Conservation (phyloP, 2,888 invertebrate species). For the Scaptomyza tumidula region DNA sequence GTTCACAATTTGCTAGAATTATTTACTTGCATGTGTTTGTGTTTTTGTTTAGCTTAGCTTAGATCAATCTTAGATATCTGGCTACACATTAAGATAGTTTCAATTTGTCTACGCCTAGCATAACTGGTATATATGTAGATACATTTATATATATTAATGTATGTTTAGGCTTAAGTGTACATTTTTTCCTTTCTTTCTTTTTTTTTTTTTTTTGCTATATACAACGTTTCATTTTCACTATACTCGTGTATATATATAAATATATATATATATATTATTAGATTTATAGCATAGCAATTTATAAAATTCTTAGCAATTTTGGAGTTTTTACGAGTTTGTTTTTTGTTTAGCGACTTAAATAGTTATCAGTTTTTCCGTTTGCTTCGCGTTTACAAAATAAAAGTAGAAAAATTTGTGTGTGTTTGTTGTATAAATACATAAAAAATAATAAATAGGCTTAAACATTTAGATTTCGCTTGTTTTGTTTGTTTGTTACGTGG, state of each 20-base stretch:
- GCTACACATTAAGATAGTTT: constrained; percentile 64
- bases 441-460: constrained; percentile 79
- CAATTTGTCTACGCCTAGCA: constrained; percentile 77
- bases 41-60: constrained; percentile 23
- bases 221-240: constrained; percentile 62
- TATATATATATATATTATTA: constrained; percentile 17
- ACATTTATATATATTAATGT: constrained; percentile 39
- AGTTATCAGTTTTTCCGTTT: constrained; percentile 58
- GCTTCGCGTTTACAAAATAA: constrained; percentile 56
- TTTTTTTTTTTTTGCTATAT: constrained; percentile 44
- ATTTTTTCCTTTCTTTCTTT: constrained; percentile 1
- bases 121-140: constrained; percentile 73
- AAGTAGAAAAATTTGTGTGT: constrained; percentile 65
- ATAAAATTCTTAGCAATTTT: constrained; percentile 63
- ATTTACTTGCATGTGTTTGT: constrained; percentile 43
- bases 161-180: constrained; percentile 39
- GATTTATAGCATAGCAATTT: constrained; percentile 39
- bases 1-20: constrained; percentile 66
- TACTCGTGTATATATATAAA: constrained; percentile 24
- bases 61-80: constrained; percentile 42
- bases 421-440: constrained; percentile 60
- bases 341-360: constrained; percentile 48
- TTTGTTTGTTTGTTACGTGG: constrained; percentile 36
- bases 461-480: constrained; percentile 53
- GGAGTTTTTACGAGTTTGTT: constrained; percentile 45